Evolutionary conservation across 1,140 invertebrate genomes (phyloP), one percentile per base, ranked within the genome.

Genomic region (Bombus picipes): DNA sequence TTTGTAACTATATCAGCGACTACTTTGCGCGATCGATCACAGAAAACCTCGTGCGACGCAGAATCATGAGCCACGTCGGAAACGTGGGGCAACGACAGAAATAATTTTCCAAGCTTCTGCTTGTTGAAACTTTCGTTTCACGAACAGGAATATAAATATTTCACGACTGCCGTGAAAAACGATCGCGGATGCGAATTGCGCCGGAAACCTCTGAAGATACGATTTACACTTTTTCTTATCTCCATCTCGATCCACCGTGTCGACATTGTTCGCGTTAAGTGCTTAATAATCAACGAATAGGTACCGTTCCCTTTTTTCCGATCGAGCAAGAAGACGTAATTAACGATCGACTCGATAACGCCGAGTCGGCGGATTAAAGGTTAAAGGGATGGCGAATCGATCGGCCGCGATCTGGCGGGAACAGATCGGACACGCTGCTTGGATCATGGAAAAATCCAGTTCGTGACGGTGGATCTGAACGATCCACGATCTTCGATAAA

Each of bases 401-500:
- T 85, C 72, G 43, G 15, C 57, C 59, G 71, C 47, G 78, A 85
- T 85, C 84, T 85, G 34, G 68, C 83, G 77, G 59, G 28, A 68
- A 66, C 41, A 41, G 84, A 85, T 81, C 84, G 70, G 71, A 74
- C 65, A 57, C 43, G 37, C 6, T 62, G 18, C 28, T 53, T n/a
- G 34, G 70, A 79, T 80, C 68, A 53, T 72, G 62, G 59, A 85
- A 81, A 85, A 81, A 75, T 74, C 43, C 34, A 18, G 43, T 53
- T 85, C 84, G 84, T 85, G 84, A 85, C 59, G 79, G 25, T 0
- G 22, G 25, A 43, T 73, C 78, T n/a, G 12, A 71, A 81, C 84
- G 84, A 74, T 85, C 79, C 79, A 81, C 84, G 84, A 85, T 85
- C 79, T 9, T 68, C 79, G 84, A 85, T 85, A 85, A 85, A 81